A percentile compares a stretch with the other conserved stretches of the same genome.
phyloP scores from a whole-genome alignment of 2,888 invertebrate genomes.

The Drosophila maculinotata region DNA sequence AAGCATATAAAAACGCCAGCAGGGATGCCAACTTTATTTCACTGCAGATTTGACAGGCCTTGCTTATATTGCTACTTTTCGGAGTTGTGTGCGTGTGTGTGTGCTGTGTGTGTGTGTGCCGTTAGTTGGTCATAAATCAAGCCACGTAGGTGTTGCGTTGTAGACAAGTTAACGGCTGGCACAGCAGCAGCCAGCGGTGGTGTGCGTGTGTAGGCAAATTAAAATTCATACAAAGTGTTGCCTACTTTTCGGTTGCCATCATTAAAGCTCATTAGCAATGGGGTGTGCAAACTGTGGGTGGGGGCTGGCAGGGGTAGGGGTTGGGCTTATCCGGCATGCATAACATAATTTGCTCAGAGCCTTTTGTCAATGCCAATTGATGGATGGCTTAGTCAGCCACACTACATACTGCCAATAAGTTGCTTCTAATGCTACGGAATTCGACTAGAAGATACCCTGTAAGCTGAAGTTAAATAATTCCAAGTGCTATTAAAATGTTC shows the following conservation, averaged over 20 bases:
- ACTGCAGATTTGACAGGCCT: slow-evolving; percentile 60
- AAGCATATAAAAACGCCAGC: slow-evolving; percentile 57
- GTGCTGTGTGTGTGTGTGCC: slow-evolving; percentile 19
- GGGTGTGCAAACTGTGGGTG: neutral
- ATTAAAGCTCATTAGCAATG: slow-evolving; percentile 68
- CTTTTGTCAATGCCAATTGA: slow-evolving; percentile 43
- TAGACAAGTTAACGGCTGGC: slow-evolving; percentile 65
- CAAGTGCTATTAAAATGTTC: no score
- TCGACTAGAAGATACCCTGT: slow-evolving; percentile 25
- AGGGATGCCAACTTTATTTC: slow-evolving; percentile 56
- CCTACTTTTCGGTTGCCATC: slow-evolving; percentile 63
- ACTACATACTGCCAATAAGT: neutral
- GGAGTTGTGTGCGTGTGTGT: slow-evolving; percentile 16
- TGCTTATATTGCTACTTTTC: no score
- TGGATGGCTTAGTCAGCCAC: slow-evolving; percentile 27
- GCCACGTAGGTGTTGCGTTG: slow-evolving; percentile 64
- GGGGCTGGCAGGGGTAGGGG: neutral
- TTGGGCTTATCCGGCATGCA: slow-evolving; percentile 3
- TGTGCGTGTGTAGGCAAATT: slow-evolving; percentile 59
- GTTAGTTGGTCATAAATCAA: slow-evolving; percentile 67
- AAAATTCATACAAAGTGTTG: slow-evolving; percentile 69
- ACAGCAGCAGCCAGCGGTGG: slow-evolving; percentile 22
- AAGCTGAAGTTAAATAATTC: no score
- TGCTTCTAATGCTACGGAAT: no score
- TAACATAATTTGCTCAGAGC: slow-evolving; percentile 18